Base-by-base conservation (phyloP, 2,113 vertebrate genomes). In the Marcusenius ussheri region DNA sequence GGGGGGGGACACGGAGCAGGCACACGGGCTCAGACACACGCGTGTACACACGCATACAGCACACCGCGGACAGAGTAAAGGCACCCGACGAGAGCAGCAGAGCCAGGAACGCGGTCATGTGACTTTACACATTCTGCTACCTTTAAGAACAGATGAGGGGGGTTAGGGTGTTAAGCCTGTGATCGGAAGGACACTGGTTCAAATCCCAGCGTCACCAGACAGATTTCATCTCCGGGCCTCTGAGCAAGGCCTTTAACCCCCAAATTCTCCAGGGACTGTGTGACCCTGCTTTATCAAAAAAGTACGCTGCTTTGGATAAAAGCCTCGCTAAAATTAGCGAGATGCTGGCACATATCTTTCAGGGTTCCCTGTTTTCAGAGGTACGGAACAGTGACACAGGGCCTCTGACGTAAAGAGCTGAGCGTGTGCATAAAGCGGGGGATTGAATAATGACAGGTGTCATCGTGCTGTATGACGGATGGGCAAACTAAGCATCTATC, bases 1-100 rank as follows among this genome's bases (percentile, higher is more conserved):
- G 95, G 93, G 31, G 24, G 88, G 35, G 31, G 2, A 49, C n/a
- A 51, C 35, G 24, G 39, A 45, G 21, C 19, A 42, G 17, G 19
- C 49, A 15, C 62, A 83, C 35, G 46, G 56, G 83, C 7, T 87
- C 80, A 91, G 31, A 88, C 86, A 88, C 86, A 84, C 83, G 13
- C 39, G 39, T 39, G 39, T 21, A 56, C 19, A 21, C 5, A 56
- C 53, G 17, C 53, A 21, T 56, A 56, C 53, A 7, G 19, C 53
- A 56, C 53, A 21, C 53, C 53, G 5, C 19, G 51, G 51, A 17
- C 1, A 5, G 53, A 24, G 53, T 21, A 31, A 70, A 70, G n/a
- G 19, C 45, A n/a, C 45, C 42, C 1, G 45, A 9, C 83, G 46
- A 46, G 39, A 47, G 50, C 86, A 9, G 51, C 15, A 8, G 15